Evolutionary conservation across 2,797 vertebrate species (phyloP).

Genomic region (Hoplostethus atlanticus): DNA sequence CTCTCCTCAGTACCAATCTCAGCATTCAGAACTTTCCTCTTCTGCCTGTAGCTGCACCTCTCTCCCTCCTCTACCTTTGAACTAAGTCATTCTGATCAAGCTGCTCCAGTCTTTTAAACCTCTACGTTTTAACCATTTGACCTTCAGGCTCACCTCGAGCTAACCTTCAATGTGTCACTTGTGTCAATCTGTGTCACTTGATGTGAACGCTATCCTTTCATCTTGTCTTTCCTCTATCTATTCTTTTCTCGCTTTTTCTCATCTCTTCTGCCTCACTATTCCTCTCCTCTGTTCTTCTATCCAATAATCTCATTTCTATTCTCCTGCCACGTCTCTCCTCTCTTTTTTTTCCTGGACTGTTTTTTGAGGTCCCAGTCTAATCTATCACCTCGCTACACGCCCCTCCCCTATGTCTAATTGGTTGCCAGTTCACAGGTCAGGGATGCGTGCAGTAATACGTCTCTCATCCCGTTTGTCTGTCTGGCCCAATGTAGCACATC

Average conservation of each 20-base stretch:
- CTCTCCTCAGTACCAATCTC: conserved; percentile 10
- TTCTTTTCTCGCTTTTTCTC: no score
- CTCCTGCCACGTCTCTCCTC: neutral
- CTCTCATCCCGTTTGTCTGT: conserved; percentile 34
- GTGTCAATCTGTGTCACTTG: neutral
- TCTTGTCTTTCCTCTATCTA: neutral
- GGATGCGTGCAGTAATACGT: conserved; percentile 34
- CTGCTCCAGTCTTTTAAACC: neutral
- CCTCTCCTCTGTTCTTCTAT: neutral
- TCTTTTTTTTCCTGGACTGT: neutral
- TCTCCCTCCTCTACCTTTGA: conserved; percentile 4
- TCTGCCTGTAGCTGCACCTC: no score
- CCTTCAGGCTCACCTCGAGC: conserved; percentile 58
- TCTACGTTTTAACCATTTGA: conserved; percentile 36
- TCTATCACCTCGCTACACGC: conserved; percentile 15
- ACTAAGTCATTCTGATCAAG: conserved; percentile 17
- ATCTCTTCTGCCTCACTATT: neutral
- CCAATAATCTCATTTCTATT: no score
- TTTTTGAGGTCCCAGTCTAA: neutral
- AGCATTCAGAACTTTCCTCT: conserved; percentile 36
- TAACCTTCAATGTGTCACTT: neutral
- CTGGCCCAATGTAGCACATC: conserved; percentile 37
- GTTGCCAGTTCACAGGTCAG: conserved; percentile 56
- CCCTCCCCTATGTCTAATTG: conserved; percentile 41
- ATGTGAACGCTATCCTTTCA: neutral